A percentile compares a stretch with the other conserved stretches of the same genome.
These are phyloP conservation scores for Patella ulyssiponensis DNA, from an alignment of 2,888 invertebrate genomes.

Conservation along the genomic window DNA sequence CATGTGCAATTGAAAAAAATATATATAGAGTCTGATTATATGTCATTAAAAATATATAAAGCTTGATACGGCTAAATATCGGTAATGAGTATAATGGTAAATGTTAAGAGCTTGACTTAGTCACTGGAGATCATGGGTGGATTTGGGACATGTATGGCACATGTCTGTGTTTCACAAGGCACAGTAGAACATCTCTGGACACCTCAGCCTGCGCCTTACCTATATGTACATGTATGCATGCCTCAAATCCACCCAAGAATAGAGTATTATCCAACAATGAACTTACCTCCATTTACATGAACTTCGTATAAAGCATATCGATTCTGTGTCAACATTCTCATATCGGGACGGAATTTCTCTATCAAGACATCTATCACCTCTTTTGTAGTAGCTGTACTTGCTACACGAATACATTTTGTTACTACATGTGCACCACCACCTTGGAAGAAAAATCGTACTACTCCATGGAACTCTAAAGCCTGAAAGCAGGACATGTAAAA, in stretches of 20 bases:
- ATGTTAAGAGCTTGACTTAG: no score
- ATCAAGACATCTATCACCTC: constrained; percentile 97
- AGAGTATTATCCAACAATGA: no score
- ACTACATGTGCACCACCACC: constrained; percentile 95
- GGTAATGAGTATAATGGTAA: no score
- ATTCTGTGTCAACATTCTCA: constrained; percentile 86
- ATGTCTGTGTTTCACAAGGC: no score
- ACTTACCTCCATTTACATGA: constrained; percentile 80
- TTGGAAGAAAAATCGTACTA: constrained; percentile 99
- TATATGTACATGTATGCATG: background rate
- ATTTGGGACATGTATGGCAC: no score
- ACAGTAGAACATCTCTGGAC: no score
- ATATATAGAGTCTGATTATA: no score
- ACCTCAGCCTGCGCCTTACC: no score
- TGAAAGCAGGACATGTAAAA: constrained; percentile 74
- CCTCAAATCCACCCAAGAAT: background rate
- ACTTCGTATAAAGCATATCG: constrained; percentile 77
- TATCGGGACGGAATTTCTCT: constrained; percentile 99
- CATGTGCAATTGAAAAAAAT: no score
- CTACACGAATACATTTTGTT: constrained; percentile 98
- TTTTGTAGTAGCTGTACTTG: constrained; percentile 94
- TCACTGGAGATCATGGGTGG: no score
- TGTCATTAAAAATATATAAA: no score
- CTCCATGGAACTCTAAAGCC: constrained; percentile 98
- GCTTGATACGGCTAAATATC: no score